Conservation (phyloP, 2,113 vertebrate genomes). For the Pelusios castaneus region DNA sequence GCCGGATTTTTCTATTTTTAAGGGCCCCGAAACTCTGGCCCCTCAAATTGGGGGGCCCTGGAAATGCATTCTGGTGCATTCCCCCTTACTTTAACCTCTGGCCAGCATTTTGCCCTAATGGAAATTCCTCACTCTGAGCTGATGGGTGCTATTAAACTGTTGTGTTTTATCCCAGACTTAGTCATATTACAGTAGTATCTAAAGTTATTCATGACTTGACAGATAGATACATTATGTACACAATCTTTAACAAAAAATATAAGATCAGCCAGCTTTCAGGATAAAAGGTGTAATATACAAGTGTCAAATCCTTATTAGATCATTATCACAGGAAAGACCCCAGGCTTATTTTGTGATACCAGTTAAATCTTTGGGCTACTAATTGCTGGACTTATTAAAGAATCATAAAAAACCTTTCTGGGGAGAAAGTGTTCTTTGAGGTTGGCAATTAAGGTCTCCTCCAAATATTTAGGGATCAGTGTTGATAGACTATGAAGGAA, state of each 20-base stretch:
- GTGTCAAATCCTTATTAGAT: neutral
- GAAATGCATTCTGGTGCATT: no score
- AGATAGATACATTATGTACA: neutral
- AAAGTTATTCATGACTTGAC: constrained; percentile 26
- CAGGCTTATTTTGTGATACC: neutral
- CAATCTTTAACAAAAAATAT: constrained; percentile 44
- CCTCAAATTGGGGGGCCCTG: no score
- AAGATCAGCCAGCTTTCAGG: neutral
- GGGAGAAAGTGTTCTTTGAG: neutral
- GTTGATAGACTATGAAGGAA: neutral
- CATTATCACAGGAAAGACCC: neutral
- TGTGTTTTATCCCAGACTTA: constrained; percentile 16
- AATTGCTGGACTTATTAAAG: neutral
- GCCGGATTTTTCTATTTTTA: no score
- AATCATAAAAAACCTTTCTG: neutral
- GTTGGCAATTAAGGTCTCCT: neutral
- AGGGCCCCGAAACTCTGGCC: no score
- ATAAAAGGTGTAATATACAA: constrained; percentile 1
- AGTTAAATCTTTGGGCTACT: neutral
- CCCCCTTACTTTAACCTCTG: no score
- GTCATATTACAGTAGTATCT: constrained; percentile 27
- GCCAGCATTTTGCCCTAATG: neutral
- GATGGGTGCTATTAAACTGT: constrained; percentile 22
- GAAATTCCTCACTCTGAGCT: neutral
- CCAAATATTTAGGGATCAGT: neutral